These are phyloP conservation scores for Scolanthus callimorphus DNA, from an alignment of 92 coral and sea anemone genomes.

Conservation along the genomic window DNA sequence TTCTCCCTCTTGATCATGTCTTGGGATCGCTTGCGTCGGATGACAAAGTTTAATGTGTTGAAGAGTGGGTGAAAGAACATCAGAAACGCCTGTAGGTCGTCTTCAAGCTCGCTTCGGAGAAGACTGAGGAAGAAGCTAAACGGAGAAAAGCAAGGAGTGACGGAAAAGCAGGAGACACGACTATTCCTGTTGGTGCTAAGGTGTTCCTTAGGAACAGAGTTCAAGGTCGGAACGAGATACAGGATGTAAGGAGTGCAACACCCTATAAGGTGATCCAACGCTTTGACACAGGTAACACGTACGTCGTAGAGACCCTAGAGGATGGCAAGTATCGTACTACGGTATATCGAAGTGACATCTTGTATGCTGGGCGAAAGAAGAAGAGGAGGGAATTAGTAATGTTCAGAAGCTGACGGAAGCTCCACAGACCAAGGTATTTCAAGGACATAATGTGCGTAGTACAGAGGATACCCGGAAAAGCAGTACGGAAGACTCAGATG, in stretches of 20 bases:
- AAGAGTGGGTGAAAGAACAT: slow-evolving; percentile 50
- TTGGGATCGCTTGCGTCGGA: no score
- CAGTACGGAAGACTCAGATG: no score
- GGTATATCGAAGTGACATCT: slow-evolving; percentile 24
- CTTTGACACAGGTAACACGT: slow-evolving; percentile 43
- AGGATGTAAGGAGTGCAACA: slow-evolving; percentile 50
- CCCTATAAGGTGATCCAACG: slow-evolving; percentile 43
- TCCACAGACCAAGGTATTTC: neutral
- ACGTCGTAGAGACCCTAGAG: slow-evolving; percentile 35
- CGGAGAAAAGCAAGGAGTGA: slow-evolving; percentile 22
- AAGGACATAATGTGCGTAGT: neutral
- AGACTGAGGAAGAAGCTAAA: slow-evolving; percentile 37
- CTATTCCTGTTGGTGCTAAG: slow-evolving; percentile 44
- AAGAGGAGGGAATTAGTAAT: neutral
- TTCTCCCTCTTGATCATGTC: slow-evolving; percentile 31
- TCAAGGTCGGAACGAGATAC: slow-evolving; percentile 49
- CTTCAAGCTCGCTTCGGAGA: slow-evolving; percentile 49
- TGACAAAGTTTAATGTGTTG: neutral
- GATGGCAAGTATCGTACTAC: slow-evolving; percentile 26
- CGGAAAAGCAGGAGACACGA: slow-evolving; percentile 9
- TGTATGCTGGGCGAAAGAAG: slow-evolving; percentile 22
- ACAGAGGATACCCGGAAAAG: no score
- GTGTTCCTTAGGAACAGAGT: slow-evolving; percentile 51
- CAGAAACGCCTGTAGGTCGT: slow-evolving; percentile 43
- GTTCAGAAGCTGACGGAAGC: neutral